Percentiles rank a stretch among this genome's conserved stretches.
phyloP scores from a whole-genome alignment of 2,888 invertebrate species.

The Ctenicera cuprea region DNA sequence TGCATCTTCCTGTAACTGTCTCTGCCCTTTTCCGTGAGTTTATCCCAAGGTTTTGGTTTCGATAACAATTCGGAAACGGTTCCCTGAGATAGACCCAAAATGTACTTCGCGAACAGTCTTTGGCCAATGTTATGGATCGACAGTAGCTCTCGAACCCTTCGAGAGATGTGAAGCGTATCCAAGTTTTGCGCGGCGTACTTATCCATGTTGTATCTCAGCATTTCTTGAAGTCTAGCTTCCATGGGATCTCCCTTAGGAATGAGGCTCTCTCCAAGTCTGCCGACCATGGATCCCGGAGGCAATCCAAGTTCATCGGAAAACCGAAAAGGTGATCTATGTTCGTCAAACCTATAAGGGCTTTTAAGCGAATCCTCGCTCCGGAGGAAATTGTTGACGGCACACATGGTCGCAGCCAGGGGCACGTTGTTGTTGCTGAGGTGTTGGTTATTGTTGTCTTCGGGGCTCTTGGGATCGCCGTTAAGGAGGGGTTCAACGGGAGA shows the following conservation, averaged over 20 bases:
- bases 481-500: constrained; percentile 64
- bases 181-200: constrained; percentile 95
- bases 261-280: constrained; percentile 90
- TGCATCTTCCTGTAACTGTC: constrained; percentile 99
- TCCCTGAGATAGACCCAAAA: constrained; percentile 96
- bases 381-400: constrained; percentile 70
- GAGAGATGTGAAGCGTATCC: constrained; percentile 95
- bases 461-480: constrained; percentile 75
- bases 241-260: constrained; percentile 95
- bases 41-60: constrained; percentile 99
- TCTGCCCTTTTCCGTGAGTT: constrained; percentile 98
- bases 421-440: constrained; percentile 74
- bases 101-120: constrained; percentile 98
- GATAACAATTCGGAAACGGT: constrained; percentile 98
- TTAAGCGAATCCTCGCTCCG: constrained; percentile 73
- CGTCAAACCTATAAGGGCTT: constrained; percentile 87
- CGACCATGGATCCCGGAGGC: constrained; percentile 88
- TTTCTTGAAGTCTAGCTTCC: constrained; percentile 94
- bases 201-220: constrained; percentile 96
- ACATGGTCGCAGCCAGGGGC: constrained; percentile 73
- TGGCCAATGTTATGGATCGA: constrained; percentile 99
- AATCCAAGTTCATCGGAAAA: constrained; percentile 89
- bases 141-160: constrained; percentile 93
- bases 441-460: constrained; percentile 75
- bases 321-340: constrained; percentile 85